Evolutionary conservation across 2,888 invertebrate genomes (phyloP).

Genomic region (Chironomus tentans): DNA sequence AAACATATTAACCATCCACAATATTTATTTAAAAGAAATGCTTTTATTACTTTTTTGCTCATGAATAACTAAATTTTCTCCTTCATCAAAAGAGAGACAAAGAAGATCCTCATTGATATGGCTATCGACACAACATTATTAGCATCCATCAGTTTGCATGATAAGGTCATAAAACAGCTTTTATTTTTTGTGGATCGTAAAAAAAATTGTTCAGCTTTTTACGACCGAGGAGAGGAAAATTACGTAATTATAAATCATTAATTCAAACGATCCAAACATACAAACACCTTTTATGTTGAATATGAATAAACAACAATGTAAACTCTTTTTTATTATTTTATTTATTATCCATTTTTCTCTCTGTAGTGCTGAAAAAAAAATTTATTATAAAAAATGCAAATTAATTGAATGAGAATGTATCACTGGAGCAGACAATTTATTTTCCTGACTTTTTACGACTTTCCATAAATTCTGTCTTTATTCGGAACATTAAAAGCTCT

Average conservation of each 20-base stretch:
- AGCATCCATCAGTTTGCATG: neutral
- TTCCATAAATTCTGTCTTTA: too few relatives aligned
- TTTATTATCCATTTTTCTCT: neutral
- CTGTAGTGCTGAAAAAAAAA: neutral
- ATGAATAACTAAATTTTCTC: too few relatives aligned
- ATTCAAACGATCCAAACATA: neutral
- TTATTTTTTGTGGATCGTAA: neutral
- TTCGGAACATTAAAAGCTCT: too few relatives aligned
- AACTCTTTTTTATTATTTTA: conserved; percentile 9
- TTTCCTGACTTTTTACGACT: too few relatives aligned
- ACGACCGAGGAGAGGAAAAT: neutral
- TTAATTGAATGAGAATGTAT: too few relatives aligned
- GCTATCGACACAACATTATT: neutral
- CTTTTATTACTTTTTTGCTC: too few relatives aligned
- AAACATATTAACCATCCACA: too few relatives aligned
- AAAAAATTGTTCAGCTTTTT: neutral
- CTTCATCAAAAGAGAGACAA: too few relatives aligned
- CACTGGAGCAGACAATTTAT: too few relatives aligned
- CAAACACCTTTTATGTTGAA: conserved; percentile 3
- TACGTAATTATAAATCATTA: conserved; percentile 17
- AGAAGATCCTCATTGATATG: neutral
- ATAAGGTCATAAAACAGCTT: neutral
- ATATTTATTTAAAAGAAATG: too few relatives aligned
- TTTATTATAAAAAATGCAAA: neutral
- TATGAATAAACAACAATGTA: conserved; percentile 5